A percentile compares a stretch with the other conserved stretches of the same genome.
Conservation (phyloP, 2,888 invertebrate genomes). For the Automeris io region DNA sequence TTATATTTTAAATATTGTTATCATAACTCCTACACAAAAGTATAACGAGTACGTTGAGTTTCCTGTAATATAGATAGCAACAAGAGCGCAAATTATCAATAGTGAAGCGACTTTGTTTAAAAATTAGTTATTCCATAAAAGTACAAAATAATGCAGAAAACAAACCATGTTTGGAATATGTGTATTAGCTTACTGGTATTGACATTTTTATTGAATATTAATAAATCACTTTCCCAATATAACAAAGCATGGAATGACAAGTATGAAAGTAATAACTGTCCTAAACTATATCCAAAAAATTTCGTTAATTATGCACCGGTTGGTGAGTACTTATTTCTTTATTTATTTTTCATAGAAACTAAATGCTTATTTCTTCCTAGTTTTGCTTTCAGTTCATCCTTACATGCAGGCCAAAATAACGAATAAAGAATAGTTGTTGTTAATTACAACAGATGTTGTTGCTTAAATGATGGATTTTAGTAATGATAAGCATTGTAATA, state of each 20-base stretch:
- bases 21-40: conserved; percentile 41
- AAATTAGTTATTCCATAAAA: conserved; percentile 12
- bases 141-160: conserved; percentile 16
- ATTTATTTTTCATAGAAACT: too few species aligned
- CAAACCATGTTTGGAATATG: conserved; percentile 24
- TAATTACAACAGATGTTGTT: too few species aligned
- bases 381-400: too few species aligned
- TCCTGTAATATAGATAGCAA: conserved; percentile 31
- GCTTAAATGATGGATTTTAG: too few species aligned
- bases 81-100: conserved; percentile 6
- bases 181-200: conserved; percentile 33
- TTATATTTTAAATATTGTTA: conserved; percentile 22
- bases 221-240: conserved; percentile 46
- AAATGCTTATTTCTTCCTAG: too few species aligned
- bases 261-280: conserved; percentile 71
- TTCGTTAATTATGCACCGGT: conserved; percentile 75
- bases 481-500: too few species aligned
- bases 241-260: conserved; percentile 67
- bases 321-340: conserved; percentile 52
- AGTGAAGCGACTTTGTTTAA: not conserved
- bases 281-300: conserved; percentile 72
- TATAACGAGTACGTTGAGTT: conserved; percentile 31
- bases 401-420: too few species aligned
- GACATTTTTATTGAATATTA: conserved; percentile 38
- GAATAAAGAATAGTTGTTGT: too few species aligned